Conservation (phyloP, 1,140 invertebrate genomes). For the Lasaia peninsularis region DNA sequence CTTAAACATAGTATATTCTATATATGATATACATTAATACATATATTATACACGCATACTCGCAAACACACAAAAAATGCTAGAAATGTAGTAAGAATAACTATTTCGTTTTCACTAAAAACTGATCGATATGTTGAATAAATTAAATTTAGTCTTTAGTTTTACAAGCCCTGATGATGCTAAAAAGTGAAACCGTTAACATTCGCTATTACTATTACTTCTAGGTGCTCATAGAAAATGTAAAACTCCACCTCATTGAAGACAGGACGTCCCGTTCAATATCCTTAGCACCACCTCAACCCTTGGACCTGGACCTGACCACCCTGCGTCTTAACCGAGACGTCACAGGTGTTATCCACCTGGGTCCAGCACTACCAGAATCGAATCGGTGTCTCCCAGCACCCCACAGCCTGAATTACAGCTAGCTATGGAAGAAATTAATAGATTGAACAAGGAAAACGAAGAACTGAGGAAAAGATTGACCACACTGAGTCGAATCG, state of each 20-base stretch:
- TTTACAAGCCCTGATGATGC: no score
- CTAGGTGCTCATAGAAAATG: constrained; percentile 83
- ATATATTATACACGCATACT: no score
- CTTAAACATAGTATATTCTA: no score
- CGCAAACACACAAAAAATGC: no score
- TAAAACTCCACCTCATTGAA: constrained; percentile 83
- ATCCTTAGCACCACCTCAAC: constrained; percentile 88
- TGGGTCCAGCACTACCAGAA: constrained; percentile 78
- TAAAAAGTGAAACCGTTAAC: no score
- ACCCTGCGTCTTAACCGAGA: constrained; percentile 83
- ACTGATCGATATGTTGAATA: no score
- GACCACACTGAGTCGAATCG: constrained; percentile 50
- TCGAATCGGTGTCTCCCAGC: constrained; percentile 39
- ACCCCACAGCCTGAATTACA: constrained; percentile 46
- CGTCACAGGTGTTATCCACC: constrained; percentile 83
- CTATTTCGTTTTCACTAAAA: no score
- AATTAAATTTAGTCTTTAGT: no score
- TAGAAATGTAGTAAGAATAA: no score
- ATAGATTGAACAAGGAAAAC: constrained; percentile 53
- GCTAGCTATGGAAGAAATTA: constrained; percentile 45
- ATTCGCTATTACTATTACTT: constrained; percentile 21
- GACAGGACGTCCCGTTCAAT: constrained; percentile 89
- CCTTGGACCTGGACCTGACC: constrained; percentile 86
- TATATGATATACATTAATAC: no score
- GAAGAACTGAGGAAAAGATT: constrained; percentile 60